A percentile compares a stretch with the other conserved stretches of the same genome.
Conservation (phyloP, 64 coral and sea anemone genomes). For the Actinia tenebrosa region DNA sequence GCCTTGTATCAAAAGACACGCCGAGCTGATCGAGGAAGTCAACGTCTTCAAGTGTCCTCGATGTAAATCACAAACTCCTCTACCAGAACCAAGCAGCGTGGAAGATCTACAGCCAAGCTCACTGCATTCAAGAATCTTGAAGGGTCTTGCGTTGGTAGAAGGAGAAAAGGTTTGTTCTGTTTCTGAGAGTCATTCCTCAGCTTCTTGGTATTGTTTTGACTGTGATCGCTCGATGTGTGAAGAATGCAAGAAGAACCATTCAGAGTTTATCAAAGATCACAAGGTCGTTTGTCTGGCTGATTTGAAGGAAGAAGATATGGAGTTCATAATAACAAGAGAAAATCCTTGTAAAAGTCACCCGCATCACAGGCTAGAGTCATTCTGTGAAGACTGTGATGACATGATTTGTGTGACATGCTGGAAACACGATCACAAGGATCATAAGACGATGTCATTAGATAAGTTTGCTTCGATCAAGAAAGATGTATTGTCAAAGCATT, state of each 20-base stretch:
- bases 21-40: background rate
- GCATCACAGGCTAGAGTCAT: background rate
- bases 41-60: conserved; percentile 4
- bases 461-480: background rate
- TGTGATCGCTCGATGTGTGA: conserved; percentile 8
- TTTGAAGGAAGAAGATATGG: background rate
- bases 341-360: background rate
- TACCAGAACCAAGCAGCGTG: background rate
- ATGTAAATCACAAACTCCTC: background rate
- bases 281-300: background rate
- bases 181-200: background rate
- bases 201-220: background rate
- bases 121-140: background rate
- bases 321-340: background rate
- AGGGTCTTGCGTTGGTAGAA: background rate
- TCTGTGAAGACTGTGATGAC: background rate
- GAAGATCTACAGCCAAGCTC: background rate
- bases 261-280: background rate
- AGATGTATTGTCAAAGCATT: background rate
- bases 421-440: background rate
- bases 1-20: background rate
- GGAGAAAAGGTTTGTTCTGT: background rate
- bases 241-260: background rate
- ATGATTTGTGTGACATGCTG: background rate
- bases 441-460: background rate